Conservation (phyloP, 2,113 vertebrate species). For the Triplophysa tibetana region DNA sequence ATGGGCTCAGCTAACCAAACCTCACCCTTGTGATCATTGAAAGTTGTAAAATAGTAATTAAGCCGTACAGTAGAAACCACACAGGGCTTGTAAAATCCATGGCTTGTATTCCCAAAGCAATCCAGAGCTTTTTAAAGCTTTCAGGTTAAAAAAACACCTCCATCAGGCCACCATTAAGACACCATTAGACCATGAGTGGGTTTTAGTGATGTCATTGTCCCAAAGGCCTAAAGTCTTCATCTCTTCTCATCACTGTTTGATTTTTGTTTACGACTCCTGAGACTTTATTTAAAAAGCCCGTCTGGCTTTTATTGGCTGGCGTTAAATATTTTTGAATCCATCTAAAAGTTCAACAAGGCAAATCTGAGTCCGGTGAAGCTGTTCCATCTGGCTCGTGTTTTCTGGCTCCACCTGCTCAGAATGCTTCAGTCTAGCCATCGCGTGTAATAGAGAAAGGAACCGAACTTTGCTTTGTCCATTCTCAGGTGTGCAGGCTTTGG, state of each 20-base stretch:
- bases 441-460: slow-evolving; percentile 1
- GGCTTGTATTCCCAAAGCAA: slow-evolving; percentile 57
- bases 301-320: background rate
- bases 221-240: slow-evolving; percentile 18
- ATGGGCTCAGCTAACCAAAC: slow-evolving; percentile 56
- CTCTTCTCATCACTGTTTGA: background rate
- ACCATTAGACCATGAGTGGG: slow-evolving; percentile 64
- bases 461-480: slow-evolving; percentile 14
- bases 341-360: background rate
- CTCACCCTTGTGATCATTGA: slow-evolving; percentile 52
- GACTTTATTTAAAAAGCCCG: background rate
- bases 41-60: slow-evolving; percentile 53
- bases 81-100: slow-evolving; percentile 47
- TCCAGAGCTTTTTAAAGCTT: slow-evolving; percentile 57
- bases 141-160: slow-evolving; percentile 30
- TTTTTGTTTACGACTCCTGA: background rate
- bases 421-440: slow-evolving; percentile 3
- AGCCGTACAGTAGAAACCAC: slow-evolving; percentile 43
- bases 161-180: slow-evolving; percentile 61
- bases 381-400: slow-evolving; percentile 32
- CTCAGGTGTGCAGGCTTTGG: background rate
- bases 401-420: slow-evolving; percentile 18
- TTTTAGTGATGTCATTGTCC: slow-evolving; percentile 58
- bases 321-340: background rate
- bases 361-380: background rate